These are phyloP conservation scores for Unio pictorum DNA, from an alignment of 2,888 invertebrate genomes.

Conservation along the genomic window DNA sequence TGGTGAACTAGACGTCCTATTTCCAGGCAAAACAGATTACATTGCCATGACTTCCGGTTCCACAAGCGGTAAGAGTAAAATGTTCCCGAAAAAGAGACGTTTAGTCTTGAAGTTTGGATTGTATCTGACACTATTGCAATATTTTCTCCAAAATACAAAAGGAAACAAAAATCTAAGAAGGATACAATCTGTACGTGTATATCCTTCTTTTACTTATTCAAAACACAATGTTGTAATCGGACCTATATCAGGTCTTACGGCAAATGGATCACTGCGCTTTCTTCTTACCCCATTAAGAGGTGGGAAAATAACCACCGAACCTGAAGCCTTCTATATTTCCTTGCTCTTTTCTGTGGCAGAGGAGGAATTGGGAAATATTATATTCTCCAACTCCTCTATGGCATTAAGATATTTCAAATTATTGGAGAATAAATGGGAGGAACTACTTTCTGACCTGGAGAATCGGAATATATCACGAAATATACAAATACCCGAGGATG, in stretches of 20 bases:
- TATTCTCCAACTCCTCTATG: constrained; percentile 20
- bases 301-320: constrained; percentile 8
- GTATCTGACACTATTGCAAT: constrained; percentile 20
- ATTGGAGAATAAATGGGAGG: constrained; percentile 26
- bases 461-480: constrained; percentile 16
- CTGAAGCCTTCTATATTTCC: constrained; percentile 26
- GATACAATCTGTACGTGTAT: constrained; percentile 16
- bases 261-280: constrained; percentile 15
- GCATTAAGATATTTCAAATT: constrained; percentile 27
- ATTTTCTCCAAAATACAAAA: constrained; percentile 17
- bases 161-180: constrained; percentile 21
- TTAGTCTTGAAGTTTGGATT: constrained; percentile 10
- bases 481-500: constrained; percentile 6
- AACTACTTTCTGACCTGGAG: constrained; percentile 32
- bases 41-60: constrained; percentile 36
- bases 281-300: constrained; percentile 17
- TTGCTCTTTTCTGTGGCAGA: constrained; percentile 30
- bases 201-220: constrained; percentile 9
- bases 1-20: constrained; percentile 27
- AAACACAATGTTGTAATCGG: constrained; percentile 25
- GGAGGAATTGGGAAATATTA: constrained; percentile 23
- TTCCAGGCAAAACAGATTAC: constrained; percentile 32
- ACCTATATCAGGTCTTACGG: constrained; percentile 24
- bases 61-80: constrained; percentile 27
- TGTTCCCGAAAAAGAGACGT: constrained; percentile 25